These are phyloP conservation scores for Cryptocheilus praepositus DNA, from an alignment of 2,888 invertebrate species.

Conservation along the genomic window DNA sequence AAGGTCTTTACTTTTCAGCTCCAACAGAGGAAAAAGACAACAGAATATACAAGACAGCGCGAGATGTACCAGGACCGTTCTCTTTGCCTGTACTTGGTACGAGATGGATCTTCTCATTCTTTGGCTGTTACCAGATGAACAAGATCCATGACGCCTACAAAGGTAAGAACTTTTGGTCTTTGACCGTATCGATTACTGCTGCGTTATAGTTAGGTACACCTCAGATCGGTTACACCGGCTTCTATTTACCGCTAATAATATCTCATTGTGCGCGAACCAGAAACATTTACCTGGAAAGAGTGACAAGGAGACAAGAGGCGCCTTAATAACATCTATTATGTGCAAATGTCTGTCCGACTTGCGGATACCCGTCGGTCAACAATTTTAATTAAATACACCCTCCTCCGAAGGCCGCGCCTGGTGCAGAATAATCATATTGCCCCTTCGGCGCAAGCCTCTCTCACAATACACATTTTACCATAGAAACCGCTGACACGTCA, in stretches of 20 bases:
- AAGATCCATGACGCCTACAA: slow-evolving; percentile 87
- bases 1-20: slow-evolving; percentile 22
- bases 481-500: too few species aligned
- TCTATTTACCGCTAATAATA: slow-evolving; percentile 4
- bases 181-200: slow-evolving; percentile 2
- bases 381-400: slow-evolving; percentile 12
- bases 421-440: too few species aligned
- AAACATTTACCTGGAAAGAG: not conserved
- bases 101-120: slow-evolving; percentile 84
- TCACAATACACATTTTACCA: too few species aligned
- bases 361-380: slow-evolving; percentile 9
- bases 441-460: too few species aligned
- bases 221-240: not conserved
- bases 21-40: slow-evolving; percentile 39
- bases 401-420: too few species aligned
- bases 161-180: slow-evolving; percentile 76
- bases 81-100: slow-evolving; percentile 86
- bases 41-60: slow-evolving; percentile 53
- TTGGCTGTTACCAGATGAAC: slow-evolving; percentile 82
- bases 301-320: not conserved
- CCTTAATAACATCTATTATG: slow-evolving; percentile 7
- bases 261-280: slow-evolving; percentile 4
- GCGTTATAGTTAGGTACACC: not conserved
- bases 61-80: slow-evolving; percentile 84
- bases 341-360: slow-evolving; percentile 6